These are phyloP conservation scores for Epinephelus coioides DNA, from an alignment of 2,797 vertebrate genomes.

Conservation along the genomic window DNA sequence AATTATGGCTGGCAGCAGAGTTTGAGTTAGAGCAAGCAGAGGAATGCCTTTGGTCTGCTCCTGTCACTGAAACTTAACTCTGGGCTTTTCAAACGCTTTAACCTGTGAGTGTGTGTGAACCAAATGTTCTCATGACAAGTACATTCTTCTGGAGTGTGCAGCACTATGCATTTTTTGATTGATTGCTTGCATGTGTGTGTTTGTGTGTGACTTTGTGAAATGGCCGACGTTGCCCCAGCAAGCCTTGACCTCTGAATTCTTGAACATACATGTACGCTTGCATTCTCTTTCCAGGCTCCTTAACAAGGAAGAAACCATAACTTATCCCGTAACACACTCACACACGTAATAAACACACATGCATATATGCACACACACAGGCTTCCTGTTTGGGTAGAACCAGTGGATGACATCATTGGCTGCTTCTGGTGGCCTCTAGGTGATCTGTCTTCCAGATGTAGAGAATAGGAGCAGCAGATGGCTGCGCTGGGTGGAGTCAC, in stretches of 20 bases:
- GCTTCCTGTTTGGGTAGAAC: slow-evolving; percentile 51
- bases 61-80: slow-evolving; percentile 41
- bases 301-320: not conserved
- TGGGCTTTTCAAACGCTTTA: slow-evolving; percentile 10
- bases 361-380: slow-evolving; percentile 20
- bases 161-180: not conserved
- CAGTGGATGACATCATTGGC: slow-evolving; percentile 58
- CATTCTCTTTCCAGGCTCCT: not conserved
- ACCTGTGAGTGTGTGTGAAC: not conserved
- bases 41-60: slow-evolving; percentile 65
- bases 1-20: slow-evolving; percentile 71
- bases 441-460: slow-evolving; percentile 83
- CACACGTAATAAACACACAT: slow-evolving; percentile 5
- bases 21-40: slow-evolving; percentile 53
- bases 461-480: slow-evolving; percentile 61
- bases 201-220: slow-evolving; percentile 3
- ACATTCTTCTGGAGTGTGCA: not conserved
- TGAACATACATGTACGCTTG: not conserved
- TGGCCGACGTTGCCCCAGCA: not conserved
- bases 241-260: slow-evolving; percentile 1
- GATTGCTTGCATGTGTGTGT: not conserved
- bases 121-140: not conserved
- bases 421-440: slow-evolving; percentile 61
- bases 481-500: slow-evolving; percentile 52
- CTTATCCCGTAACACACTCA: not conserved